Percentiles rank a stretch among this genome's conserved stretches.
Evolutionary conservation across 1,140 invertebrate species (phyloP).

Genomic region (Kradibia gibbosae): DNA sequence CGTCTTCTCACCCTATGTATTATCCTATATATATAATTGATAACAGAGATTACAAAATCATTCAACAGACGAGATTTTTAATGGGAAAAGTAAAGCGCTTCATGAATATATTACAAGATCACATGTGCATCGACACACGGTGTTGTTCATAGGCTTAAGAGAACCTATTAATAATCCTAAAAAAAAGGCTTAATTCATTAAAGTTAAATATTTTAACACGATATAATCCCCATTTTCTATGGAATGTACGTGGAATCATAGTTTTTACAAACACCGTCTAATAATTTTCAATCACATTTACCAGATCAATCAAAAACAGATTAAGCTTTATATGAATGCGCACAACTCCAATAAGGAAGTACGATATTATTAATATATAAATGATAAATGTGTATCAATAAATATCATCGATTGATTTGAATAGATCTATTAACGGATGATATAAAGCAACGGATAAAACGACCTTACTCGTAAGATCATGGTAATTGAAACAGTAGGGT

Average conservation of each 20-base stretch:
- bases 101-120: neutral
- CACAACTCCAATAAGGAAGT: neutral
- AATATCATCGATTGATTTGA: neutral
- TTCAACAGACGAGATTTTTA: neutral
- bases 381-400: neutral
- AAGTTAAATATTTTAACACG: neutral
- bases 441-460: neutral
- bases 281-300: neutral
- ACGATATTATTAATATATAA: neutral
- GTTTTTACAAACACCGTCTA: neutral
- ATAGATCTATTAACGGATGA: neutral
- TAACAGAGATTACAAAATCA: neutral
- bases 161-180: neutral
- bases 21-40: neutral
- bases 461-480: neutral
- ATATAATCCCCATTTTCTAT: neutral
- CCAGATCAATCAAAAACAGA: neutral
- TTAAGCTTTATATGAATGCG: slow-evolving; percentile 10
- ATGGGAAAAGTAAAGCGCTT: slow-evolving; percentile 27
- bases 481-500: neutral
- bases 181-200: neutral
- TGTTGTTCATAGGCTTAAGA: neutral
- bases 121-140: neutral
- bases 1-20: neutral
- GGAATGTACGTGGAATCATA: neutral